Base-by-base conservation (phyloP, 2,888 invertebrate genomes). In the Eristalis pertinax region DNA sequence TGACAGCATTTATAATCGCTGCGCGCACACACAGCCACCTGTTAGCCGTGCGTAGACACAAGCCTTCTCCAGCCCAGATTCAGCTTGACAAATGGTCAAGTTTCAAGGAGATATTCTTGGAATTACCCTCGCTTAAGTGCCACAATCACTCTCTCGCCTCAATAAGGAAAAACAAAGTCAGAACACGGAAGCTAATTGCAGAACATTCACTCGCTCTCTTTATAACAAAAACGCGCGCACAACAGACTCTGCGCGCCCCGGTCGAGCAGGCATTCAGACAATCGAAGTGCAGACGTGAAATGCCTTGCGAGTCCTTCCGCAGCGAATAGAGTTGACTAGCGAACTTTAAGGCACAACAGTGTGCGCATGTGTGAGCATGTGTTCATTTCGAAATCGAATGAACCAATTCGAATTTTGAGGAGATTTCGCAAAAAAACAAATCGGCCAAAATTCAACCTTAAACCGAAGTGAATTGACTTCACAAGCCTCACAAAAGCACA, bases 91-190 rank as follows among this genome's bases (percentile, higher is more conserved):
- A 32, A 32, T 32, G 32, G 32, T 38, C 60, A 64, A 24, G 58
- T 67, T 22, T 78, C 65, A 86, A 85, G 73, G 82, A 74, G 67
- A 72, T 15, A 63, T 75, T 86, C 78, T 75, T 67, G 75, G 86
- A 78, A 83, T 67, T 79, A 75, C 83, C 75, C 60, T 77, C 26
- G 58, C 38, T 68, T 63, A 60, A 70, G 35, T 65, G 63, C 22
- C 50, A 26, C 50, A 35, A 43, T 50, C 19, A 19, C 19, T 50
- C 19, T 19, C 50, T 5, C 50, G 11, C 29, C 11, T 1, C 26
- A 75, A 73, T 26, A 26, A 2, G 64, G 60, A 11, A 5, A 26
- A 1, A 56, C 38, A 29, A 65, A 56, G 43, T 32, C 24, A 68
- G 10, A 50, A 50, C 50, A 50, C 50, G 50, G 50, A 50, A 50